Evolutionary conservation across 2,888 invertebrate genomes (phyloP).

Genomic region (Oscheius sp.): DNA sequence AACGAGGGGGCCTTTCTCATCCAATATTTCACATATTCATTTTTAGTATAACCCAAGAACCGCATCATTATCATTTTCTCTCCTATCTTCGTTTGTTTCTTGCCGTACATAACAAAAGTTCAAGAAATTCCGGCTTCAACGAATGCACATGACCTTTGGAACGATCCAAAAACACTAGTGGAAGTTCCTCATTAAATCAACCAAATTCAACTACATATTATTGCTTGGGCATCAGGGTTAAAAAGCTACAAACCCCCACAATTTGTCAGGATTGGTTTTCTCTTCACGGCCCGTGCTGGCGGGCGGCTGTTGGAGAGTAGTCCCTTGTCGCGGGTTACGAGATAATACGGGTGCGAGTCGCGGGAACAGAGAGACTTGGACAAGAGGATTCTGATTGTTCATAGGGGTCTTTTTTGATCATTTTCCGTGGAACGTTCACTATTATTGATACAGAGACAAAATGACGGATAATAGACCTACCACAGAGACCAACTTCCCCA

Average conservation of each 20-base stretch:
- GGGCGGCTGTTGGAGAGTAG: background rate
- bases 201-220: background rate
- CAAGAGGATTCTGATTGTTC: background rate
- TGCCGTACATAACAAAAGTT: no score
- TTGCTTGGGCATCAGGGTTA: conserved; percentile 31
- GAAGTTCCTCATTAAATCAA: no score
- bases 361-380: background rate
- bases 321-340: background rate
- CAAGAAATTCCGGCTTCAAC: no score
- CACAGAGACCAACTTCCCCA: conserved; percentile 73
- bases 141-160: no score
- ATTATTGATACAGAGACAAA: no score
- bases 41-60: no score
- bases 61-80: no score
- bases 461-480: conserved; percentile 38
- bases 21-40: no score
- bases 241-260: conserved; percentile 21
- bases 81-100: no score
- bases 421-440: no score
- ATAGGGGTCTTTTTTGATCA: background rate
- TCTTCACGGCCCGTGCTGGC: conserved; percentile 5
- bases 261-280: conserved; percentile 5
- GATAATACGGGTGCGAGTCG: background rate
- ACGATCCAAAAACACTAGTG: no score
- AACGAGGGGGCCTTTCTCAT: no score